Percentiles rank a stretch among this genome's conserved stretches.
These are phyloP conservation scores for Nephrotoma guestfalica DNA, from an alignment of 2,888 invertebrate genomes.

Conservation along the genomic window DNA sequence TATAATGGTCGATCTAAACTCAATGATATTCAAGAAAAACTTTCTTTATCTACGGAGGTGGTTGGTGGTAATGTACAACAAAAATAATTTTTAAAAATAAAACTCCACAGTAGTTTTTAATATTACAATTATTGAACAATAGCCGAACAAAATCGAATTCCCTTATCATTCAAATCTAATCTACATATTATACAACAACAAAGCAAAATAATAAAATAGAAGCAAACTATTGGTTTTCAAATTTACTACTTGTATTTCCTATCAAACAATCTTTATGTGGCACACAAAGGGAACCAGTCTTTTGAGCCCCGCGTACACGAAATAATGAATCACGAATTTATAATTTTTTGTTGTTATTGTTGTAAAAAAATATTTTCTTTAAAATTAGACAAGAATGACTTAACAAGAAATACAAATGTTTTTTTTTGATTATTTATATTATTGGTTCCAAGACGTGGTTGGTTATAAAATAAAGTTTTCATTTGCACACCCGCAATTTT, in stretches of 20 bases:
- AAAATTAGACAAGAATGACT: neutral
- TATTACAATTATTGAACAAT: neutral
- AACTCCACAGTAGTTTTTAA: neutral
- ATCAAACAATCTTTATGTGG: neutral
- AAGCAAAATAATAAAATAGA: neutral
- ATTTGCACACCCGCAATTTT: neutral
- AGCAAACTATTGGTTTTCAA: neutral
- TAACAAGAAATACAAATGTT: neutral
- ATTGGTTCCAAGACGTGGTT: neutral
- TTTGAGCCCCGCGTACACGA: neutral
- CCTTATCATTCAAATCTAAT: neutral
- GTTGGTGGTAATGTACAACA: neutral
- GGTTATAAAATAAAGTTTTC: neutral
- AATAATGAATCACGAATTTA: neutral
- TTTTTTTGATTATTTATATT: neutral
- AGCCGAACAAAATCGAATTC: neutral
- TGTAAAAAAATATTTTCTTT: neutral
- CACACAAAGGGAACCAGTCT: neutral
- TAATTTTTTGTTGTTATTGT: neutral
- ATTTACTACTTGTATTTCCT: neutral
- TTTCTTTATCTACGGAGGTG: neutral
- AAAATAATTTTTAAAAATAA: neutral
- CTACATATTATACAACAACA: neutral
- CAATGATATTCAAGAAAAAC: neutral
- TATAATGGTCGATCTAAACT: neutral